Evolutionary conservation across 2,888 invertebrate species (phyloP).

Genomic region (Eupithecia pulchellata): DNA sequence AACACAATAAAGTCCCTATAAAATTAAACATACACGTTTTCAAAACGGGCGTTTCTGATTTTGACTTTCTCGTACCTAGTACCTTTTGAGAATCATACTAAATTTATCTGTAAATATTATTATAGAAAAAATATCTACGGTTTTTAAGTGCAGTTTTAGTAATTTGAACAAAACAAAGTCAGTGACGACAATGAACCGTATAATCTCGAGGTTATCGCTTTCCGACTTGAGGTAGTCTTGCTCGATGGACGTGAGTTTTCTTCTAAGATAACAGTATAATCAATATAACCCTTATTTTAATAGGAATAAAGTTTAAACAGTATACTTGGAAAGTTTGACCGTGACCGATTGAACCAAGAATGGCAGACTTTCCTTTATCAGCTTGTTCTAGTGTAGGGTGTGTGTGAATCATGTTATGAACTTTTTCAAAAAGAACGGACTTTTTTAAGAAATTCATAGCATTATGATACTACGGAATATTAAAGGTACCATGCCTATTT

Average conservation of each 20-base stretch:
- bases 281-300: constrained; percentile 15
- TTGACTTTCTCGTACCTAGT: not conserved
- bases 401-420: not conserved
- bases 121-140: not conserved
- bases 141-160: constrained; percentile 2
- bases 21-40: not conserved
- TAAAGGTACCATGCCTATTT: too few relatives aligned
- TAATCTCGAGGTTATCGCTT: constrained; percentile 59
- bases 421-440: too few relatives aligned
- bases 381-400: not conserved
- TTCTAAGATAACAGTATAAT: constrained; percentile 25
- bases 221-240: constrained; percentile 55
- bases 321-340: constrained; percentile 15
- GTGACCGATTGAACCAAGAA: constrained; percentile 31
- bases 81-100: not conserved
- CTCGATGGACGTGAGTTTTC: constrained; percentile 45
- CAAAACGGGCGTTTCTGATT: not conserved
- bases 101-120: not conserved
- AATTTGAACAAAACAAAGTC: constrained; percentile 25
- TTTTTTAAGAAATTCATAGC: too few relatives aligned
- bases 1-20: not conserved
- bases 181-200: constrained; percentile 62
- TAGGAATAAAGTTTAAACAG: constrained; percentile 10
- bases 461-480: too few relatives aligned
- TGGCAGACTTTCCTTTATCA: constrained; percentile 10